A percentile compares a stretch with the other conserved stretches of the same genome.
These are phyloP conservation scores for Incurvaria masculella DNA, from an alignment of 2,888 invertebrate species.

Conservation along the genomic window DNA sequence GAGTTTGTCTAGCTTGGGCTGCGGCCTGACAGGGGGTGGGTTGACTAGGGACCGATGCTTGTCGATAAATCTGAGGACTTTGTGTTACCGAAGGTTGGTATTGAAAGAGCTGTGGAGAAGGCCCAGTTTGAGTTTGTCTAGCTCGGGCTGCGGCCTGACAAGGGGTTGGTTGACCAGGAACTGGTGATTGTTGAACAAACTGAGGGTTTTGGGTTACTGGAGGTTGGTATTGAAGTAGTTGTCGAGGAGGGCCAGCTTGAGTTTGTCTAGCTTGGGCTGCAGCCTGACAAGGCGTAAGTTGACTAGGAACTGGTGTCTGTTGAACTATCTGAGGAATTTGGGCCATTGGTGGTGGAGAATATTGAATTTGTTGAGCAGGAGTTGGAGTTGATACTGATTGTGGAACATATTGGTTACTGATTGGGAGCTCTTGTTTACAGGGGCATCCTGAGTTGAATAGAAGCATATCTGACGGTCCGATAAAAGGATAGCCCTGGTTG, in stretches of 20 bases:
- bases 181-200: background rate
- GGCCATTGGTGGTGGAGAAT: constrained; percentile 7
- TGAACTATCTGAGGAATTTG: background rate
- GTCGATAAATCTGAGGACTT: background rate
- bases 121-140: no score
- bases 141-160: background rate
- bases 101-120: constrained; percentile 14
- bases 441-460: no score
- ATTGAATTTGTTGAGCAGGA: constrained; percentile 7
- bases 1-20: no score
- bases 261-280: no score
- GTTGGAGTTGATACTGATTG: no score
- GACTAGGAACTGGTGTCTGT: constrained; percentile 2
- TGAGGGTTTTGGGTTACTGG: constrained; percentile 4
- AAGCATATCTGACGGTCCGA: no score
- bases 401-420: no score
- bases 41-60: constrained; percentile 1
- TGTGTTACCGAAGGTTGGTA: background rate
- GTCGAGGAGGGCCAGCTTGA: constrained; percentile 3
- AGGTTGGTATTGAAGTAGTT: constrained; percentile 5
- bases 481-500: no score
- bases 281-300: constrained; percentile 5
- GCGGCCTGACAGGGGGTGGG: constrained; percentile 6
- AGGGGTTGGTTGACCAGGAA: constrained; percentile 7
- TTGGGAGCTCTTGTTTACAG: no score